Conservation (phyloP, 2,797 vertebrate species). For the Rhodeus uyekii region DNA sequence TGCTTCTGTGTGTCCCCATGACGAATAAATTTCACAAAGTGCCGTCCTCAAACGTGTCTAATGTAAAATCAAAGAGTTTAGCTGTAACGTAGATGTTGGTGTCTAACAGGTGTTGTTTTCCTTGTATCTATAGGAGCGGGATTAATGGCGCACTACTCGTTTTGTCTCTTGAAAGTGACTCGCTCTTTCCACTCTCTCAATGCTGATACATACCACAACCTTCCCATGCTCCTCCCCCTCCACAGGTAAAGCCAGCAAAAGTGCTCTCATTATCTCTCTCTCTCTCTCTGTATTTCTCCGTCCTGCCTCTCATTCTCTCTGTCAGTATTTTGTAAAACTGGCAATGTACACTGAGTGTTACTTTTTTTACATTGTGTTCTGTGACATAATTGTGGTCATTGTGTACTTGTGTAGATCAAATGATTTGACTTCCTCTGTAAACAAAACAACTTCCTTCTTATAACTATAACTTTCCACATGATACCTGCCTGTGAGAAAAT, state of each 20-base stretch:
- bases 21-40: conserved; percentile 24
- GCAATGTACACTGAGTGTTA: neutral
- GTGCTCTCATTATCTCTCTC: conserved; percentile 12
- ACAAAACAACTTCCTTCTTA: conserved; percentile 19
- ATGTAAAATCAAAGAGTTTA: neutral
- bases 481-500: neutral
- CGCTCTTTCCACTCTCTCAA: conserved; percentile 43
- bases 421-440: conserved; percentile 15
- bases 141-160: conserved; percentile 39
- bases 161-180: conserved; percentile 23
- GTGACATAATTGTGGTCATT: neutral
- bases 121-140: conserved; percentile 4
- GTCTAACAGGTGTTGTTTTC: conserved; percentile 43
- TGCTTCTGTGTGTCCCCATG: conserved; percentile 31
- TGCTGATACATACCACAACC: conserved; percentile 50
- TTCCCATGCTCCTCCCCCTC: conserved; percentile 52
- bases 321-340: neutral
- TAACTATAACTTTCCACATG: neutral
- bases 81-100: neutral
- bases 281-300: conserved; percentile 11
- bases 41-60: neutral
- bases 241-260: conserved; percentile 48
- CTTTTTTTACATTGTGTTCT: neutral
- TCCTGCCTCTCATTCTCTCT: conserved; percentile 20
- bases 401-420: neutral